A percentile compares a stretch with the other conserved stretches of the same genome.
These are phyloP conservation scores for Pachyrhynchus sulphureomaculatus DNA, from an alignment of 1,140 invertebrate genomes.

Conservation along the genomic window DNA sequence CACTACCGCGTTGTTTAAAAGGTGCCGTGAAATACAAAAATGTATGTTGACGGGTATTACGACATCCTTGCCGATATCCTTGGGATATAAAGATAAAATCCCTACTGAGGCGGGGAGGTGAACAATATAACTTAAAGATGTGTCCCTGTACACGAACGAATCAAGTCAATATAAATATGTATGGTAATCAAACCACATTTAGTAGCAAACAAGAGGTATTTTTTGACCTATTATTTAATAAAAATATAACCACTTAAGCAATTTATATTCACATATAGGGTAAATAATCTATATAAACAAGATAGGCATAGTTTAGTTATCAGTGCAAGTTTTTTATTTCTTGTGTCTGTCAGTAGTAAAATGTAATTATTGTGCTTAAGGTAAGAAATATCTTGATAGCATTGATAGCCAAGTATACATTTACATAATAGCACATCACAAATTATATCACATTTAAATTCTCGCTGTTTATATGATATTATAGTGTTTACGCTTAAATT, in stretches of 20 bases:
- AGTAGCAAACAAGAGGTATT: background rate
- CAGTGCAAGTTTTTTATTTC: conserved; percentile 1
- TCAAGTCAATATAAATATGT: background rate
- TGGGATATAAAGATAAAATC: too few relatives aligned
- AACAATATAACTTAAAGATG: too few relatives aligned
- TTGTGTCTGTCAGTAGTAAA: background rate
- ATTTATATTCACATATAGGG: background rate
- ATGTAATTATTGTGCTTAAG: background rate
- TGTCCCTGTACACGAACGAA: too few relatives aligned
- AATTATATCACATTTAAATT: too few relatives aligned
- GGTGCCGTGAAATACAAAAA: too few relatives aligned
- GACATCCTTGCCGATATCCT: too few relatives aligned
- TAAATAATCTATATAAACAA: conserved; percentile 1
- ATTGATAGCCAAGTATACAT: background rate
- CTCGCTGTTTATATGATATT: too few relatives aligned
- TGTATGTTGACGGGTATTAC: too few relatives aligned
- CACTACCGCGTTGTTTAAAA: too few relatives aligned
- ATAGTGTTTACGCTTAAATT: too few relatives aligned
- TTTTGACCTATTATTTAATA: conserved; percentile 12
- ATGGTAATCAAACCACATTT: background rate
- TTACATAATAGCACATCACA: too few relatives aligned
- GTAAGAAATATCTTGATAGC: background rate
- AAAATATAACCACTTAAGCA: conserved; percentile 15
- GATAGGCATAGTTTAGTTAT: background rate
- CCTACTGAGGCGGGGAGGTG: too few relatives aligned